A percentile compares a stretch with the other conserved stretches of the same genome.
These are phyloP conservation scores for Carcinoscorpius rotundicauda DNA, from an alignment of 1,140 invertebrate genomes.

Conservation along the genomic window DNA sequence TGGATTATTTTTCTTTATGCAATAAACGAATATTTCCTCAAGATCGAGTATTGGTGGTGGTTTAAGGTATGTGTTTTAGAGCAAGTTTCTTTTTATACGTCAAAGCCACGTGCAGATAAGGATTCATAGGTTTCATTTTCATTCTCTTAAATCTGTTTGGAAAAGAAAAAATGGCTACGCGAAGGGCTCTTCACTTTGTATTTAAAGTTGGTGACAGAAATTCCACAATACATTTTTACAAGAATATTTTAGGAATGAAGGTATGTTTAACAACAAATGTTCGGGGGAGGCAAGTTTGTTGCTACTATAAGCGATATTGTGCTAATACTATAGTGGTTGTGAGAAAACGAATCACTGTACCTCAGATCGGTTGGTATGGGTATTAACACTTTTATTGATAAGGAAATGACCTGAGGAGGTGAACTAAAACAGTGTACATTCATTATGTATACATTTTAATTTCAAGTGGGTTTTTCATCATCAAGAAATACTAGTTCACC, in stretches of 20 bases:
- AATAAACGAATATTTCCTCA: no score
- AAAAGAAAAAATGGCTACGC: slow-evolving; percentile 8
- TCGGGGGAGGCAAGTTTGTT: background rate
- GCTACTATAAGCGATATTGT: background rate
- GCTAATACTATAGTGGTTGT: background rate
- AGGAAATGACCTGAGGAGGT: no score
- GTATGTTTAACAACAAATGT: slow-evolving; percentile 38
- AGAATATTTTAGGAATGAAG: slow-evolving; percentile 86
- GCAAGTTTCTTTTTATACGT: no score
- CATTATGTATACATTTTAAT: background rate
- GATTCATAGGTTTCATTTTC: no score
- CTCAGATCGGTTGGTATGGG: background rate
- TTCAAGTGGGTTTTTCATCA: no score
- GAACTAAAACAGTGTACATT: background rate
- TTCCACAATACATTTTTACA: slow-evolving; percentile 72
- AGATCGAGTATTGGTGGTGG: no score
- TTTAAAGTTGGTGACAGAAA: slow-evolving; percentile 85
- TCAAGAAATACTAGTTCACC: no score
- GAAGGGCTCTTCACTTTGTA: slow-evolving; percentile 82
- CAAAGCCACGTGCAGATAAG: no score
- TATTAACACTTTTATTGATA: slow-evolving; percentile 2
- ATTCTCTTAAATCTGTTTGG: no score
- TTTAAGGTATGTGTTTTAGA: no score
- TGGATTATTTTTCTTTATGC: no score
- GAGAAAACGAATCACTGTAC: background rate